A percentile compares a stretch with the other conserved stretches of the same genome.
These are phyloP conservation scores for pig (Sus scrofa) DNA, from an alignment of 2,113 vertebrate species.

Conservation along the genomic window DNA sequence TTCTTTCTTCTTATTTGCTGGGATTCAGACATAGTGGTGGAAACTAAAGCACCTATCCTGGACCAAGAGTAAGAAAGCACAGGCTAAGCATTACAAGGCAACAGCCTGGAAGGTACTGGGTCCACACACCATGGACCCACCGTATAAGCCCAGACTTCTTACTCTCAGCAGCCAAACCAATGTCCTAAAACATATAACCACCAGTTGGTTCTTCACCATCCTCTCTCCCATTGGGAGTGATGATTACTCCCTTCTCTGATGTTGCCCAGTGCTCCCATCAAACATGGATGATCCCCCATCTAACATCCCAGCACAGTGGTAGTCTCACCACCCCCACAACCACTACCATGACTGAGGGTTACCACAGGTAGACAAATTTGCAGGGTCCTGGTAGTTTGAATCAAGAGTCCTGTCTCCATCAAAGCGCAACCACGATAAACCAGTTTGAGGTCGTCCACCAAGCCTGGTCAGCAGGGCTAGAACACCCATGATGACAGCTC, in stretches of 20 bases:
- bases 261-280: neutral
- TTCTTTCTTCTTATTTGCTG: neutral
- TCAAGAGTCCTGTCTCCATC: neutral
- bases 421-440: neutral
- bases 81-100: neutral
- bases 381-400: neutral
- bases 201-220: neutral
- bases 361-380: neutral
- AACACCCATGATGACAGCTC: neutral
- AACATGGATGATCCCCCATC: neutral
- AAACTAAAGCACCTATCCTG: neutral
- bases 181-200: neutral
- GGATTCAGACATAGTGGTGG: neutral
- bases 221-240: neutral
- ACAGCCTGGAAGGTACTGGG: neutral
- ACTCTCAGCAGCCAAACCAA: neutral
- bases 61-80: neutral
- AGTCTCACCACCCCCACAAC: neutral
- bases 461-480: neutral
- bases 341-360: neutral
- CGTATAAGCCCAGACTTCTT: neutral
- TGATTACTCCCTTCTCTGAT: neutral
- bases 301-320: neutral
- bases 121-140: neutral
- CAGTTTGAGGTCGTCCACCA: neutral